Evolutionary conservation across 2,113 vertebrate genomes (phyloP).

Genomic region (Trichechus manatus): DNA sequence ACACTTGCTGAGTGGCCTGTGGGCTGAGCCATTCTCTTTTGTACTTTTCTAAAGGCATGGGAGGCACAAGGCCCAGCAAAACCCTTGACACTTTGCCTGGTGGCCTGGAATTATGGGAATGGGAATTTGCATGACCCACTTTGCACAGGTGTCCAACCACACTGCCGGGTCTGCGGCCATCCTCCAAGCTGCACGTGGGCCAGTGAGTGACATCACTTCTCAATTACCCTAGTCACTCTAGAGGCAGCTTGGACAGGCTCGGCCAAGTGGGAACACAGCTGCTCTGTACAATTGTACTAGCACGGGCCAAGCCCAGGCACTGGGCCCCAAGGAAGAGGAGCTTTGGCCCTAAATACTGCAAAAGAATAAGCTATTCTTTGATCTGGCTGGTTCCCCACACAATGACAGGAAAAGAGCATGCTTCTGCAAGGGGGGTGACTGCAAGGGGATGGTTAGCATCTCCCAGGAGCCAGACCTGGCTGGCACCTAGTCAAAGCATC

Average conservation of each 20-base stretch:
- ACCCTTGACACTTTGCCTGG: not conserved
- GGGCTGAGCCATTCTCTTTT: not conserved
- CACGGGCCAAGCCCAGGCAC: conserved; percentile 52
- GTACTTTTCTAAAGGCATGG: conserved; percentile 23
- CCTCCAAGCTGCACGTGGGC: not conserved
- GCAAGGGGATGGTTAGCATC: not conserved
- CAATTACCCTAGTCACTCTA: not conserved
- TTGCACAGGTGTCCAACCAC: not conserved
- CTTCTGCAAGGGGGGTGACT: not conserved
- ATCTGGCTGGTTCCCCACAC: not conserved
- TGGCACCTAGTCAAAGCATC: not conserved
- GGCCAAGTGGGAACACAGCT: conserved; percentile 55
- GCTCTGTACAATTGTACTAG: conserved; percentile 39
- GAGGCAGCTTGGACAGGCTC: not conserved
- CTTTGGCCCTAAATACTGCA: not conserved
- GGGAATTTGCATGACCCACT: not conserved
- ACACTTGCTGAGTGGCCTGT: conserved; percentile 30
- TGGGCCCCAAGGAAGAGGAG: not conserved
- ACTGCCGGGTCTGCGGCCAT: not conserved
- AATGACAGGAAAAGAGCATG: not conserved
- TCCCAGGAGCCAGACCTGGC: not conserved
- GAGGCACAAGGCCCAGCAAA: not conserved
- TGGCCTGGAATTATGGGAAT: not conserved
- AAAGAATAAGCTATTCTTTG: conserved; percentile 63
- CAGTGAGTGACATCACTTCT: conserved; percentile 17